These are phyloP conservation scores for Sebastes trivittatus DNA, from an alignment of 2,797 vertebrate species.

Conservation along the genomic window DNA sequence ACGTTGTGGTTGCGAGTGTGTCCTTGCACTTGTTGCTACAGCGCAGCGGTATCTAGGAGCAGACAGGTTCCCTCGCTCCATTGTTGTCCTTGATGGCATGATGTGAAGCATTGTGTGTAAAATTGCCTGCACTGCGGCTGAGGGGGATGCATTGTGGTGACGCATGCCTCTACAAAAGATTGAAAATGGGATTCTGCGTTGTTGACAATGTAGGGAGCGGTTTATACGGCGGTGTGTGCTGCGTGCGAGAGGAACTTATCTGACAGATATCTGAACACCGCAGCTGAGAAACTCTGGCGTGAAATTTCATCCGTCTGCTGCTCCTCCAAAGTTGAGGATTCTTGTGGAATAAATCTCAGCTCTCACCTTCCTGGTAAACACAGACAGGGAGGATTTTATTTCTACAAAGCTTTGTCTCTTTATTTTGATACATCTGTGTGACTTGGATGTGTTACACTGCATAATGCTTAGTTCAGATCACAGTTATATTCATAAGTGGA, in stretches of 20 bases:
- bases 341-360: slow-evolving; percentile 4
- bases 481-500: not conserved
- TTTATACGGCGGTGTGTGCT: slow-evolving; percentile 15
- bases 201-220: slow-evolving; percentile 48
- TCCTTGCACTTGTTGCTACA: not conserved
- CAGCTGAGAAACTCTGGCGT: slow-evolving; percentile 15
- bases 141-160: slow-evolving; percentile 41
- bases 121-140: slow-evolving; percentile 53
- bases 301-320: slow-evolving; percentile 1
- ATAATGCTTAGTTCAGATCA: not conserved
- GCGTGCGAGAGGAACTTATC: slow-evolving; percentile 17
- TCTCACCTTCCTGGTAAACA: slow-evolving; percentile 16
- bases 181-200: slow-evolving; percentile 59
- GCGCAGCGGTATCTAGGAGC: slow-evolving; percentile 23
- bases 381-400: not conserved
- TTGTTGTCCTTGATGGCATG: slow-evolving; percentile 55
- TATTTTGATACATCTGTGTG: not conserved
- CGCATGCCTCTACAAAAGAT: slow-evolving; percentile 48
- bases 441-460: not conserved
- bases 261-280: slow-evolving; percentile 28
- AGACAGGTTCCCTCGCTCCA: slow-evolving; percentile 16
- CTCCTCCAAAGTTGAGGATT: slow-evolving; percentile 9
- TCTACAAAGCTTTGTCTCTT: not conserved
- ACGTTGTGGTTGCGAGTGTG: slow-evolving; percentile 13
- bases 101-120: slow-evolving; percentile 61